phyloP scores from a whole-genome alignment of 2,113 vertebrate species.

The Crotalus tigris region DNA sequence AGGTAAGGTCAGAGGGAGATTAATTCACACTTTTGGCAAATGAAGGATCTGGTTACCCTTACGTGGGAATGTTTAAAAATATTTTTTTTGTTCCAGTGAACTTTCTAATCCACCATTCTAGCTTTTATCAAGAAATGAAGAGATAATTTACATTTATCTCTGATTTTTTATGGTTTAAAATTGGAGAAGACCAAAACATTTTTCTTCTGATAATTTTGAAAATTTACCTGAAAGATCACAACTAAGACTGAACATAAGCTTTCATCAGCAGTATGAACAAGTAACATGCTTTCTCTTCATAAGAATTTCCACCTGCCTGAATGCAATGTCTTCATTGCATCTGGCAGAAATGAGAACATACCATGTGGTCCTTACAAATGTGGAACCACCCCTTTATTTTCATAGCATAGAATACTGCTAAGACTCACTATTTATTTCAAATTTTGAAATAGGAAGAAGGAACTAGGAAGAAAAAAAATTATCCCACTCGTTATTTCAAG shows the following conservation, averaged over 20 bases:
- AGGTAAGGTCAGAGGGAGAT: not conserved
- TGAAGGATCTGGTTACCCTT: not conserved
- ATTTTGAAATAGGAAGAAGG: not conserved
- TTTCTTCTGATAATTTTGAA: not conserved
- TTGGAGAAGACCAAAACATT: not conserved
- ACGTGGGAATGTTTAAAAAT: not conserved
- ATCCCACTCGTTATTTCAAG: not conserved
- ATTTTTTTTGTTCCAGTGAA: not conserved
- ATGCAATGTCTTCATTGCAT: not conserved
- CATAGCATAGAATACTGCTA: not conserved
- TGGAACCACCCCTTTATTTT: not conserved
- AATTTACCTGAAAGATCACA: not conserved
- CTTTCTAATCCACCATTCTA: not conserved
- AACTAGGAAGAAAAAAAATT: not conserved
- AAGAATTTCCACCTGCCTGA: not conserved
- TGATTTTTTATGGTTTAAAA: not conserved
- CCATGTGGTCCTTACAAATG: not conserved
- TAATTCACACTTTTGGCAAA: not conserved
- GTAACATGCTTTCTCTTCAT: too few species aligned
- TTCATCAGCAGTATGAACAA: not conserved
- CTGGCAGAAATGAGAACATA: not conserved
- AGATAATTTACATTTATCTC: not conserved
- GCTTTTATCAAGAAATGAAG: not conserved
- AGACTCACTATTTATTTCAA: not conserved
- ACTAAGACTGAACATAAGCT: not conserved